phyloP scores from a whole-genome alignment of 1,140 invertebrate species.

The Ceratitis capitata region DNA sequence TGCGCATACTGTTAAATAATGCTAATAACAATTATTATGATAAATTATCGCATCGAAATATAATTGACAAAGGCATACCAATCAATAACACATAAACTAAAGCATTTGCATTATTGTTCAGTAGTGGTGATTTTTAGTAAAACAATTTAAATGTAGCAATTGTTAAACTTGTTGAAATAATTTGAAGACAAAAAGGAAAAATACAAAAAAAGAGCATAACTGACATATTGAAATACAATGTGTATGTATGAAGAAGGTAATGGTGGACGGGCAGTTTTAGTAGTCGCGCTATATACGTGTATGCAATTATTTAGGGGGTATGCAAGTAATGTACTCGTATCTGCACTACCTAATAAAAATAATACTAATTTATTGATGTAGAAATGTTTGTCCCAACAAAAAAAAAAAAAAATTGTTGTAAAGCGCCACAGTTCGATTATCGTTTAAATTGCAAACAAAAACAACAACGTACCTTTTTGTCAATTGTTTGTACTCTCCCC shows the following conservation, averaged over 20 bases:
- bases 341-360: neutral
- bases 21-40: neutral
- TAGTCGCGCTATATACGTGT: neutral
- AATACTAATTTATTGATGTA: neutral
- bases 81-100: conserved; percentile 14
- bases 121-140: conserved; percentile 17
- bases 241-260: neutral
- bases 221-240: neutral
- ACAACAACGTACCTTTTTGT: neutral
- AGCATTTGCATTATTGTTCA: conserved; percentile 34
- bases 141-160: conserved; percentile 28
- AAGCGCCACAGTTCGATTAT: neutral
- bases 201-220: neutral
- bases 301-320: conserved; percentile 9
- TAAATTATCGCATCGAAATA: conserved; percentile 33
- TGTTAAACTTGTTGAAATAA: conserved; percentile 38
- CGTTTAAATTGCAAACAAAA: neutral
- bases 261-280: too few relatives aligned
- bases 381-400: neutral
- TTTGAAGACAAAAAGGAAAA: conserved; percentile 9
- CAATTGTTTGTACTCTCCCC: neutral
- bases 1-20: neutral
- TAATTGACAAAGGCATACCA: conserved; percentile 13
- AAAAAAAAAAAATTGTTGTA: neutral
- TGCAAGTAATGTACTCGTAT: neutral